Percentiles rank a stretch among this genome's conserved stretches.
phyloP scores from a whole-genome alignment of 2,113 vertebrate genomes.

The Neolamprologus kungweensis region DNA sequence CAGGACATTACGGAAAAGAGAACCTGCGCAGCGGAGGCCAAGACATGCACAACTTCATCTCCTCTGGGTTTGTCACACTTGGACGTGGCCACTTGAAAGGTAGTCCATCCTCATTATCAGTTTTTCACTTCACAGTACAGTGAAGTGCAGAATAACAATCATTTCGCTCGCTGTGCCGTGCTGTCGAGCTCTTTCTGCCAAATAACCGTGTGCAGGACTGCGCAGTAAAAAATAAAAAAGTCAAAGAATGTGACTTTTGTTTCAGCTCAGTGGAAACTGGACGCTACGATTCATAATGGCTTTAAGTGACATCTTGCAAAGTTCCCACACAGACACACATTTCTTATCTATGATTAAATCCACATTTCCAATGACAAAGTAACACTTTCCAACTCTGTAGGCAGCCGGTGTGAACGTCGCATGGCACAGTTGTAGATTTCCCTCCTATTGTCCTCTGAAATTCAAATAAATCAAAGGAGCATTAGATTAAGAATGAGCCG shows the following conservation, averaged over 20 bases:
- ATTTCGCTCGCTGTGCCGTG: not conserved
- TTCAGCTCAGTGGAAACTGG: not conserved
- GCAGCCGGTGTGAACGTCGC: conserved; percentile 8
- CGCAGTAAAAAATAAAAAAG: not conserved
- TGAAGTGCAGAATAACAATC: not conserved
- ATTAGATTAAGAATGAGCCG: not conserved
- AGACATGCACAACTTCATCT: conserved; percentile 96
- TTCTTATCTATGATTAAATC: conserved; percentile 29
- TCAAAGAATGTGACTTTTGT: conserved; percentile 13
- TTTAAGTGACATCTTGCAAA: conserved; percentile 38
- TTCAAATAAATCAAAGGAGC: not conserved
- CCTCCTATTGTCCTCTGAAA: not conserved
- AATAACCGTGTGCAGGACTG: not conserved
- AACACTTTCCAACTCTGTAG: not conserved
- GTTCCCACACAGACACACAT: not conserved
- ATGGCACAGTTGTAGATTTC: not conserved
- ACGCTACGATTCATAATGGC: not conserved
- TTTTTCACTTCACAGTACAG: not conserved
- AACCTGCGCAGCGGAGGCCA: conserved; percentile 84
- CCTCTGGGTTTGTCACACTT: conserved; percentile 94
- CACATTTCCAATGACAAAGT: conserved; percentile 17
- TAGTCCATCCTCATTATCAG: conserved; percentile 56
- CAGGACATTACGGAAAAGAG: conserved; percentile 93
- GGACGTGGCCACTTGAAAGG: conserved; percentile 94
- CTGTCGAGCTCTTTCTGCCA: conserved; percentile 6